Evolutionary conservation across 2,113 vertebrate species (phyloP).

Genomic region (Damaliscus lunatus): DNA sequence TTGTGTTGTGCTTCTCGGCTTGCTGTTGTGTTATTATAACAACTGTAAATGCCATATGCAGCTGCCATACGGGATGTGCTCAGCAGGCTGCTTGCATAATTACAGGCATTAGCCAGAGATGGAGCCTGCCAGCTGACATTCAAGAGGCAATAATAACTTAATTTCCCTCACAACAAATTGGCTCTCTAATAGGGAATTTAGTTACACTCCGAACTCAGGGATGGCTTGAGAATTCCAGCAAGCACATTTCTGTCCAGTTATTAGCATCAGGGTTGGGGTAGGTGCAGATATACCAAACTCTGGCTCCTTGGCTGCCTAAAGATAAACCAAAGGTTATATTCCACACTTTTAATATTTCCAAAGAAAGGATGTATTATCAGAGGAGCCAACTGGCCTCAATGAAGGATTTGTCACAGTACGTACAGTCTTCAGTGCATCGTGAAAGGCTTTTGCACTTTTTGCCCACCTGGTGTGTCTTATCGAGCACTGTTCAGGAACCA

Average conservation of each 20-base stretch:
- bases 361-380: neutral
- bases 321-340: neutral
- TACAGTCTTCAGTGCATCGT: neutral
- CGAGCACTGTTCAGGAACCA: neutral
- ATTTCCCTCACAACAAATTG: slow-evolving; percentile 45
- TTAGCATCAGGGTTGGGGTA: neutral
- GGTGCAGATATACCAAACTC: neutral
- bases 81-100: slow-evolving; percentile 76
- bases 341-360: neutral
- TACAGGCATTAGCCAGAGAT: slow-evolving; percentile 76
- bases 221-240: slow-evolving; percentile 42
- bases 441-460: neutral
- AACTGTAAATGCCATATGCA: slow-evolving; percentile 78
- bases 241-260: neutral
- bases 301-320: neutral
- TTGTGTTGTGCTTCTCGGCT: slow-evolving; percentile 64
- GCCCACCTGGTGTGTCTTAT: neutral
- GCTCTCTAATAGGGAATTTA: slow-evolving; percentile 31
- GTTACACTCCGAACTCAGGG: neutral
- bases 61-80: slow-evolving; percentile 76
- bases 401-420: neutral
- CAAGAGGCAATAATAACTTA: slow-evolving; percentile 76
- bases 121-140: slow-evolving; percentile 79
- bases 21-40: slow-evolving; percentile 68
- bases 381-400: neutral